Evolutionary conservation across 2,797 vertebrate species (phyloP).

Genomic region (Monodelphis domestica): DNA sequence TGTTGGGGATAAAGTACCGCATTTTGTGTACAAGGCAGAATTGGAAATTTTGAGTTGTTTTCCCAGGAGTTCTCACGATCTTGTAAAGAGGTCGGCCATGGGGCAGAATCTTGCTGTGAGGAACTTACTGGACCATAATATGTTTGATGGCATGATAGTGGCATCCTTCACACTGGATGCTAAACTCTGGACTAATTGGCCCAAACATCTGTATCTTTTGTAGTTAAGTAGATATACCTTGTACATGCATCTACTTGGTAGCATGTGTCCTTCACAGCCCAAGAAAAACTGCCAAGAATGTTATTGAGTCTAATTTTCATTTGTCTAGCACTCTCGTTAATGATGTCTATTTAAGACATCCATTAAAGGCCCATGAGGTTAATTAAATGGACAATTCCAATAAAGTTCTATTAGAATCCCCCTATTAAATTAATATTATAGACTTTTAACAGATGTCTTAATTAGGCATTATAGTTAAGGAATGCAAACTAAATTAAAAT

Average conservation of each 20-base stretch:
- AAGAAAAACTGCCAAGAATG: constrained; percentile 68
- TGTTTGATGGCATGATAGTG: neutral
- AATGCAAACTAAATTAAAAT: constrained; percentile 78
- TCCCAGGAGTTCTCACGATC: neutral
- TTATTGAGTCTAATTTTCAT: constrained; percentile 79
- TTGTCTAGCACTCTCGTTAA: constrained; percentile 81
- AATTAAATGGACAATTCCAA: constrained; percentile 84
- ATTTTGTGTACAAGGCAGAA: neutral
- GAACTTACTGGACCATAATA: neutral
- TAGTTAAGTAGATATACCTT: neutral
- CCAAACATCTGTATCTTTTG: neutral
- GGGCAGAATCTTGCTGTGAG: neutral
- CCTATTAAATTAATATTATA: constrained; percentile 85
- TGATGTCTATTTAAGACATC: constrained; percentile 80
- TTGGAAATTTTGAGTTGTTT: neutral
- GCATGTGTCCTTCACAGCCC: constrained; percentile 79
- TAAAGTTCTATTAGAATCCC: constrained; percentile 81
- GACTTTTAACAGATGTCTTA: constrained; percentile 86
- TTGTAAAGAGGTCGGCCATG: neutral
- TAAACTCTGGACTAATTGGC: neutral
- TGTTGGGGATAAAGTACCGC: neutral
- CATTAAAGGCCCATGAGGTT: constrained; percentile 82
- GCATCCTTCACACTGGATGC: neutral
- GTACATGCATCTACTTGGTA: neutral
- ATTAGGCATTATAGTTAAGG: constrained; percentile 81